Base-by-base conservation (phyloP, 2,888 invertebrate genomes). In the Parascotia fuliginaria region DNA sequence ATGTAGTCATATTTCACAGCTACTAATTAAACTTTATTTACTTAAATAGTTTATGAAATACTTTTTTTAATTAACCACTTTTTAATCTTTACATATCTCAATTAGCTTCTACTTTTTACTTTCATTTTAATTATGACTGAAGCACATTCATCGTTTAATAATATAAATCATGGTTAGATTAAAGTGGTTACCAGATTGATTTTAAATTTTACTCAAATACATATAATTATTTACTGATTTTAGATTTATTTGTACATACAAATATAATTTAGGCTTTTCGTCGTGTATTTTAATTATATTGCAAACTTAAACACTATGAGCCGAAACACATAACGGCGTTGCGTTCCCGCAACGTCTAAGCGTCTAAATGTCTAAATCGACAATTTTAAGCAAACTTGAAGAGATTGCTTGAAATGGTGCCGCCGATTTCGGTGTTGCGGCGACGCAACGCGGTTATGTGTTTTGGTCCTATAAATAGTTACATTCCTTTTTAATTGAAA, bases 401-500 rank as follows among this genome's bases (percentile, higher is more conserved):
- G n/a, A n/a, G n/a, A n/a, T n/a, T n/a, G n/a, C n/a, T n/a, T n/a
- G n/a, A n/a, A n/a, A n/a, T n/a, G n/a, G n/a, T n/a, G n/a, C n/a
- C n/a, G n/a, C n/a, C n/a, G n/a, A n/a, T n/a, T n/a, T n/a, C n/a
- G n/a, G n/a, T n/a, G n/a, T n/a, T n/a, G n/a, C n/a, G n/a, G n/a
- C n/a, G n/a, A n/a, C n/a, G n/a, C n/a, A n/a, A n/a, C n/a, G n/a
- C n/a, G n/a, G n/a, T n/a, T n/a, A n/a, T n/a, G n/a, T n/a, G n/a
- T n/a, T n/a, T n/a, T n/a, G n/a, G n/a, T n/a, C n/a, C n/a, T n/a
- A 31, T 33, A 45, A 46, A 59, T 42, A 55, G 57, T 56, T 38
- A 71, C 71, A 71, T 71, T 71, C 71, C 71, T 62, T 57, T 48
- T 56, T 55, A 38, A 52, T 58, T 40, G 46, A 41, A 32, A 45